Conservation (phyloP, 2,113 vertebrate genomes). For the Cranoglanis bouderius region DNA sequence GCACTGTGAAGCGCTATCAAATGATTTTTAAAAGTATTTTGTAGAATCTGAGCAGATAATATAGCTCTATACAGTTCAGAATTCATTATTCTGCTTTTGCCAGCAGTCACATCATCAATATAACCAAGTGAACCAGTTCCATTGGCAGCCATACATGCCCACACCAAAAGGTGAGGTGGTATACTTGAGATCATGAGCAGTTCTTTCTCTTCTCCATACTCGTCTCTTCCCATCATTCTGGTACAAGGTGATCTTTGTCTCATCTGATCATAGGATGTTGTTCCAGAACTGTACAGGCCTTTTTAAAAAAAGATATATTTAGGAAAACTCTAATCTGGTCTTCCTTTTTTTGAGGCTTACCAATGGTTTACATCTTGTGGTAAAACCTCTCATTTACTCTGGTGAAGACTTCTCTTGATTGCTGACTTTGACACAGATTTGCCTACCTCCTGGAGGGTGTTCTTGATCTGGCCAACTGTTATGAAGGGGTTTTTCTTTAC, state of each 20-base stretch:
- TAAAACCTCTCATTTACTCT: neutral
- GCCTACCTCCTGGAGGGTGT: neutral
- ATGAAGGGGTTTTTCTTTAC: neutral
- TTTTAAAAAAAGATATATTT: neutral
- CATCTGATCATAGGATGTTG: neutral
- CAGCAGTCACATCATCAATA: neutral
- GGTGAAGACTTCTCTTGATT: neutral
- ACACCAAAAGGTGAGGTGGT: neutral
- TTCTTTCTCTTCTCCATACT: neutral
- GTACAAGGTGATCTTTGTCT: neutral
- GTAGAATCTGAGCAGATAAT: neutral
- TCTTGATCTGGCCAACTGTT: neutral
- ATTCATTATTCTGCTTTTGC: neutral
- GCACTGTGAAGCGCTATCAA: neutral
- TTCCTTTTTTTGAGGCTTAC: slow-evolving; percentile 9
- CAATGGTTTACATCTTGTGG: neutral
- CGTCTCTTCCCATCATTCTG: neutral
- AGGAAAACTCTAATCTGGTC: neutral
- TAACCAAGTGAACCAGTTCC: neutral
- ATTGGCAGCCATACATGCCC: neutral
- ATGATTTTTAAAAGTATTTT: neutral
- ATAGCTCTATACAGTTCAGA: no score
- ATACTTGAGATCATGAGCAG: neutral
- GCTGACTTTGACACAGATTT: neutral
- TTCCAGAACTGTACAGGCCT: neutral